These are phyloP conservation scores for Gnatocerus cornutus DNA, from an alignment of 2,888 invertebrate genomes.

Conservation along the genomic window DNA sequence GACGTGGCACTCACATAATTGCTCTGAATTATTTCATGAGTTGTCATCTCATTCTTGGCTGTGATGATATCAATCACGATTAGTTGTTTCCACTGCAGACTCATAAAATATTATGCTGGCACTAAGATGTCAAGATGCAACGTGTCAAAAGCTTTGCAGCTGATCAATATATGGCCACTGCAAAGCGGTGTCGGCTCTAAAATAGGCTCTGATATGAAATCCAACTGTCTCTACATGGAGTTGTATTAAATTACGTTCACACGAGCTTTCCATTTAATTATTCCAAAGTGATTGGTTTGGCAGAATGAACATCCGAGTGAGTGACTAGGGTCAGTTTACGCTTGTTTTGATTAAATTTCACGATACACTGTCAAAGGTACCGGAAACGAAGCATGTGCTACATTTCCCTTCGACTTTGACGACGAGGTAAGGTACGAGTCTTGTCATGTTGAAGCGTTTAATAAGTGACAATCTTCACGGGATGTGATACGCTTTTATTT, in stretches of 20 bases:
- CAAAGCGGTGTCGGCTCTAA: constrained; percentile 6
- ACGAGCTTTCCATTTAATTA: constrained; percentile 19
- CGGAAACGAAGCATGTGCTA: constrained; percentile 5
- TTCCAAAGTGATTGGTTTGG: constrained; percentile 19
- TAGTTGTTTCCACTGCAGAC: neutral
- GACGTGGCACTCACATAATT: neutral
- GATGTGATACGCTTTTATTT: too few relatives aligned
- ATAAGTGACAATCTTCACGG: too few relatives aligned
- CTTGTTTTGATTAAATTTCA: constrained; percentile 5
- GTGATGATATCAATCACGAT: neutral
- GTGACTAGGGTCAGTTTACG: neutral
- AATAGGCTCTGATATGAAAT: constrained; percentile 9
- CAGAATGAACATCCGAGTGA: constrained; percentile 7
- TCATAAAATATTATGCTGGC: constrained; percentile 13
- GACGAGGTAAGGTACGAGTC: too few relatives aligned
- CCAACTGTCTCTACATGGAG: neutral
- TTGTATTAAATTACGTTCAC: constrained; percentile 10
- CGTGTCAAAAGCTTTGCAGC: constrained; percentile 23
- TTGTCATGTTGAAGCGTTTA: too few relatives aligned
- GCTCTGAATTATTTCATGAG: neutral
- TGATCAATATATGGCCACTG: constrained; percentile 10
- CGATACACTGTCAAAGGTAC: neutral
- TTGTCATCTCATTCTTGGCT: neutral
- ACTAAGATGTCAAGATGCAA: constrained; percentile 18
- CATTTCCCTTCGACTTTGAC: neutral